phyloP scores from a whole-genome alignment of 2,113 vertebrate species.

The Shinisaurus crocodilurus region DNA sequence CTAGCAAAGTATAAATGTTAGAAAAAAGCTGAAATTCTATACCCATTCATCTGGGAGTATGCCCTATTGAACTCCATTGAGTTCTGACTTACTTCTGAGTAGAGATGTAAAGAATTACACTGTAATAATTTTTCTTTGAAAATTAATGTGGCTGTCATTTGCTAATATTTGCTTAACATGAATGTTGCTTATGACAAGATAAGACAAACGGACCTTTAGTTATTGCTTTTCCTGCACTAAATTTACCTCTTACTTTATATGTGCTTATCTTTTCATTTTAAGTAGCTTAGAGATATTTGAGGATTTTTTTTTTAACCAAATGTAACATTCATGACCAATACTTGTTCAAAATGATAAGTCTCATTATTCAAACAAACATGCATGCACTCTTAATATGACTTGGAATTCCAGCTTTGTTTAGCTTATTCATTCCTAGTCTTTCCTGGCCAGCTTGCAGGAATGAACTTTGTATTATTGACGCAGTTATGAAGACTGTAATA shows the following conservation, averaged over 20 bases:
- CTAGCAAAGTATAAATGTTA: neutral
- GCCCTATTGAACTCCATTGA: neutral
- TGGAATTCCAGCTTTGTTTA: conserved; percentile 77
- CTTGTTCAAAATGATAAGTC: conserved; percentile 69
- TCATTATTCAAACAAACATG: conserved; percentile 76
- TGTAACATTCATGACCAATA: conserved; percentile 54
- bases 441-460: conserved; percentile 67
- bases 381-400: conserved; percentile 69
- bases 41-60: neutral
- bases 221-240: conserved; percentile 51
- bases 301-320: conserved; percentile 36
- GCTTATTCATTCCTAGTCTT: conserved; percentile 73
- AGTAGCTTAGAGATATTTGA: conserved; percentile 71
- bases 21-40: neutral
- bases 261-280: conserved; percentile 70
- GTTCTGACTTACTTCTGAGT: neutral
- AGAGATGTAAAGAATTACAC: neutral
- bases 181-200: conserved; percentile 42
- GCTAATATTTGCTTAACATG: conserved; percentile 60
- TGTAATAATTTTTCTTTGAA: neutral
- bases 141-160: conserved; percentile 51
- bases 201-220: conserved; percentile 66
- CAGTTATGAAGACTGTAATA: conserved; percentile 59
- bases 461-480: conserved; percentile 63
- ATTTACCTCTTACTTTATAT: conserved; percentile 50